Evolutionary conservation across 2,797 vertebrate species (phyloP), one percentile per base, ranked within the genome.

Genomic region (Triplophysa yarkandensis): DNA sequence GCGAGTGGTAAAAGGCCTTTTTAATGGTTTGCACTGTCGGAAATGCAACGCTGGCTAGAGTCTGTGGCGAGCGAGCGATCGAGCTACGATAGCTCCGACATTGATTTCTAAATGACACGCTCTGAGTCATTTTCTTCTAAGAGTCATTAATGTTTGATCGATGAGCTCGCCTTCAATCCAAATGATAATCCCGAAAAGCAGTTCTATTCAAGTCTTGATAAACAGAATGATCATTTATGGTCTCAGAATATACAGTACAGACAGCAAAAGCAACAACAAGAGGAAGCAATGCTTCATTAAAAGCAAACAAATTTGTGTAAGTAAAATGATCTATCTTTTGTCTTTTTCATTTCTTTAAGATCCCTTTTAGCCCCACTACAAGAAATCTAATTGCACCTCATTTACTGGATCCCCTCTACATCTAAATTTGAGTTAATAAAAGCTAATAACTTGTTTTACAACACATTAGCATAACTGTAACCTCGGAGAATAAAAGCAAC

Each of bases 101-200:
- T 89, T 84, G 77, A 88, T 88, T 81, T 78, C 81, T 70, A 87
- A 77, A 76, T 70, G 44, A 81, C 55, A 55, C 41, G 19, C 48
- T 73, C 82, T 52, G 43, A 50, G 80, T 77, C 81, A 81, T 85
- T 86, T 87, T 76, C 84, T 85, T 70, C 27, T 70, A 74, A 63
- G 80, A 83, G 76, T 71, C 79, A 71, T 83, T 84, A 82, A 84
- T 83, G 85, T 89, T 85, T 86, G 80, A 89, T 86, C 79, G 65
- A 69, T 66, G 68, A 68, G 82, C 77, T 79, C 54, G 74, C 44
- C 50, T 77, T 63, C 54, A 69, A 77, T 83, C 68, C 72, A 76
- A 57, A 81, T 55, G 68, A 81, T 63, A 61, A 83, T 63, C 23
- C 48, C 80, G 80, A 72, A 71, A 71, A 76, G 34, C 39, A 55